These are phyloP conservation scores for Agonopterix arenella DNA, from an alignment of 2,888 invertebrate species.

Conservation along the genomic window DNA sequence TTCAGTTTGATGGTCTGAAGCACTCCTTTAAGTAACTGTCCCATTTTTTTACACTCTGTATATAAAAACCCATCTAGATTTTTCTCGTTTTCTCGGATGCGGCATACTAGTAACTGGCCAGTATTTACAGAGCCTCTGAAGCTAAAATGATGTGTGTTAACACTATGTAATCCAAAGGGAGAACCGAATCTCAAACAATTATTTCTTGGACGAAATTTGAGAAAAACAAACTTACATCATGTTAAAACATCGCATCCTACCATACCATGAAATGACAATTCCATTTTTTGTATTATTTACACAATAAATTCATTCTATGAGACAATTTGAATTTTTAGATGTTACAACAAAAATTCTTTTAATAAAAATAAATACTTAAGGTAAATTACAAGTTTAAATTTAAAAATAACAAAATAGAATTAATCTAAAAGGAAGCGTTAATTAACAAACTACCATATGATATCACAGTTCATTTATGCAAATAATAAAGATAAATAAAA, in stretches of 20 bases:
- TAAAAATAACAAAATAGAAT: constrained; percentile 7
- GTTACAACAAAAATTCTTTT: background rate
- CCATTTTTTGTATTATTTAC: constrained; percentile 45
- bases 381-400: background rate
- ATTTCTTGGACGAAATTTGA: too few species aligned
- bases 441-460: constrained; percentile 67
- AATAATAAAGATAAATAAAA: constrained; percentile 36
- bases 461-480: constrained; percentile 77
- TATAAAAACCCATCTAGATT: too few species aligned
- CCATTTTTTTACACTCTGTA: too few species aligned
- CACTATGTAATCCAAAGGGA: too few species aligned
- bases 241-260: too few species aligned
- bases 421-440: constrained; percentile 55
- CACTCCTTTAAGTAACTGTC: too few species aligned
- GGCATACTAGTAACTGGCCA: too few species aligned
- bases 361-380: constrained; percentile 1
- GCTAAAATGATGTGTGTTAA: too few species aligned
- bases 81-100: too few species aligned
- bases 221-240: background rate
- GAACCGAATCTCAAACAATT: too few species aligned
- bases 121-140: too few species aligned
- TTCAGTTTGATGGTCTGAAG: too few species aligned
- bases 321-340: background rate
- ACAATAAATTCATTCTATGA: constrained; percentile 11
- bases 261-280: constrained; percentile 43